Evolutionary conservation across 2,113 vertebrate genomes (phyloP).

Genomic region (Notothenia coriiceps): DNA sequence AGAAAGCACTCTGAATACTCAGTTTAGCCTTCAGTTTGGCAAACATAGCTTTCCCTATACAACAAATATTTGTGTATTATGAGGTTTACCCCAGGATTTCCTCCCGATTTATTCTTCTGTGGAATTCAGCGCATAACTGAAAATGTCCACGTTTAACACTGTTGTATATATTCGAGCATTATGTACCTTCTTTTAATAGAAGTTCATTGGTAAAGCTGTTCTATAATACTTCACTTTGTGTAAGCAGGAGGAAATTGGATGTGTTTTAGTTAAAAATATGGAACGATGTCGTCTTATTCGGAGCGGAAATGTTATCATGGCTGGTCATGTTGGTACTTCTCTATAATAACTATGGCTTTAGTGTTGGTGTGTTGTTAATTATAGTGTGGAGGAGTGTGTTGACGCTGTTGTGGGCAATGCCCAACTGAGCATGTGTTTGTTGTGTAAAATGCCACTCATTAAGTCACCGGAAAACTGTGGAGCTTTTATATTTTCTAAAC

Average conservation of each 20-base stretch:
- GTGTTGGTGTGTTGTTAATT: slow-evolving; percentile 16
- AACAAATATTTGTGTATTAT: neutral
- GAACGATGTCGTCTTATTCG: neutral
- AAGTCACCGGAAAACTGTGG: slow-evolving; percentile 5
- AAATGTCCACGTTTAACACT: neutral
- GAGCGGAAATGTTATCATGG: neutral
- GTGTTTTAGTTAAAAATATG: neutral
- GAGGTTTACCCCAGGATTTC: slow-evolving; percentile 14
- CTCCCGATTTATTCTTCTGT: slow-evolving; percentile 1
- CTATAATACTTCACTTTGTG: neutral
- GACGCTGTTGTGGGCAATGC: neutral
- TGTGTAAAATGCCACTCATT: slow-evolving; percentile 23
- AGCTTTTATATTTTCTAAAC: slow-evolving; percentile 6
- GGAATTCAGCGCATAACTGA: neutral
- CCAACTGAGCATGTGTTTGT: slow-evolving; percentile 10
- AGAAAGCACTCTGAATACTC: slow-evolving; percentile 17
- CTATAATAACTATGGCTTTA: neutral
- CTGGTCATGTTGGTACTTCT: neutral
- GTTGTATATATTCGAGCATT: neutral
- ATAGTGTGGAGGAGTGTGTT: slow-evolving; percentile 11
- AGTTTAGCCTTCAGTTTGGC: neutral
- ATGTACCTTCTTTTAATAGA: neutral
- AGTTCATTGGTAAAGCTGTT: neutral
- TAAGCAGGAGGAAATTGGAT: neutral
- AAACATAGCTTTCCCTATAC: slow-evolving; percentile 16